Evolutionary conservation across 35 echinoderm and acorn worm genomes (phyloP).

Genomic region (Ophiothrix spiculata): DNA sequence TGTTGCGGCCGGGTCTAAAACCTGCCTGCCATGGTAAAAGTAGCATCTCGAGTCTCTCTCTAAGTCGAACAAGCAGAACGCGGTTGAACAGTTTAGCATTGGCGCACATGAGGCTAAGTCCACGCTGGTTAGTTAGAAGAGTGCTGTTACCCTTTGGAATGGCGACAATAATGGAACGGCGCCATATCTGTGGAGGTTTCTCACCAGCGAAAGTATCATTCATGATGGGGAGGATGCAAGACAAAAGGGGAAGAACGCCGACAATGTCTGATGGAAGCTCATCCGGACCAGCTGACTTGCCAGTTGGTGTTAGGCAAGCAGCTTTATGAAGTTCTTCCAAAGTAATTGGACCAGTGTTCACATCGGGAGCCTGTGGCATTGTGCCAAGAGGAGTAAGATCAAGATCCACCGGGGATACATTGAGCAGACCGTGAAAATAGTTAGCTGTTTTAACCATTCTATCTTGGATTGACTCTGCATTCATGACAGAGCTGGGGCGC

Average conservation of each 20-base stretch:
- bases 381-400: not conserved
- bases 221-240: slow-evolving; percentile 18
- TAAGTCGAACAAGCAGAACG: slow-evolving; percentile 4
- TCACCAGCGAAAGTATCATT: slow-evolving; percentile 11
- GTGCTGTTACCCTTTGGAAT: slow-evolving; percentile 31
- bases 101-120: slow-evolving; percentile 25
- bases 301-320: slow-evolving; percentile 1
- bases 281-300: slow-evolving; percentile 20
- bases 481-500: slow-evolving; percentile 1
- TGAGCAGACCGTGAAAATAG: slow-evolving; percentile 13
- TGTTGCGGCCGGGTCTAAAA: slow-evolving; percentile 13
- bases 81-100: slow-evolving; percentile 5
- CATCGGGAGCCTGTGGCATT: not conserved
- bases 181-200: slow-evolving; percentile 30
- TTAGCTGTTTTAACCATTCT: slow-evolving; percentile 2
- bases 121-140: slow-evolving; percentile 9
- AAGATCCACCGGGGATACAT: not conserved
- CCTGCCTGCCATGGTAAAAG: slow-evolving; percentile 29
- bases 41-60: slow-evolving; percentile 1
- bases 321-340: slow-evolving; percentile 19
- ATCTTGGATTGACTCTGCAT: slow-evolving; percentile 5
- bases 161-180: slow-evolving; percentile 14
- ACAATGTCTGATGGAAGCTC: slow-evolving; percentile 22
- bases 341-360: slow-evolving; percentile 11
- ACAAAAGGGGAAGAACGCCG: slow-evolving; percentile 11